Percentiles rank a stretch among this genome's conserved stretches.
phyloP scores from a whole-genome alignment of 2,797 vertebrate genomes.

The Phrynocephalus guinanensis region DNA sequence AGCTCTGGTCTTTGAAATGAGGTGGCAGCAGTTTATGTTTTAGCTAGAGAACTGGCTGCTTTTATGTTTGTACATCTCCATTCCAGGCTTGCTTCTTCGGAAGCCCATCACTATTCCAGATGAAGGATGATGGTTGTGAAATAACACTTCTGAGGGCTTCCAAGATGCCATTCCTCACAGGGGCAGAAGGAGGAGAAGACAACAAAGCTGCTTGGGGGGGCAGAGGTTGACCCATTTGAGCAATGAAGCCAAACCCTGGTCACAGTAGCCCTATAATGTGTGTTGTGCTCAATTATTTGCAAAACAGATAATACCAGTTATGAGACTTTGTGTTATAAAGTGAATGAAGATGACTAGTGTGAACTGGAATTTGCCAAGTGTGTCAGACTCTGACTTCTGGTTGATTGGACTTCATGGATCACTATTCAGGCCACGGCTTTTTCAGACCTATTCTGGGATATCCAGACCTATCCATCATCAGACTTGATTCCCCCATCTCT shows the following conservation, averaged over 20 bases:
- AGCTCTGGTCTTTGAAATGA: slow-evolving; percentile 69
- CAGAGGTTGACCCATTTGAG: not conserved
- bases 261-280: not conserved
- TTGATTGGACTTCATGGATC: not conserved
- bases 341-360: not conserved
- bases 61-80: slow-evolving; percentile 44
- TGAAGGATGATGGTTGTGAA: not conserved
- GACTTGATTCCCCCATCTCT: not conserved
- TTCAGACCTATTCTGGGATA: no score
- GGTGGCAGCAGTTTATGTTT: slow-evolving; percentile 60
- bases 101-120: not conserved
- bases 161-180: not conserved
- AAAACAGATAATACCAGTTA: not conserved
- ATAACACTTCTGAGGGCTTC: not conserved
- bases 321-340: no score
- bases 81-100: slow-evolving; percentile 15
- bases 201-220: no score
- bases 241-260: not conserved
- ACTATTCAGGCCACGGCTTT: not conserved
- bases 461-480: no score
- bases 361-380: not conserved
- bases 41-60: slow-evolving; percentile 49
- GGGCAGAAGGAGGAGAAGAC: not conserved
- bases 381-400: not conserved
- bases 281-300: not conserved